These are phyloP conservation scores for Eurypyga helias DNA, from an alignment of 2,113 vertebrate genomes.

Conservation along the genomic window DNA sequence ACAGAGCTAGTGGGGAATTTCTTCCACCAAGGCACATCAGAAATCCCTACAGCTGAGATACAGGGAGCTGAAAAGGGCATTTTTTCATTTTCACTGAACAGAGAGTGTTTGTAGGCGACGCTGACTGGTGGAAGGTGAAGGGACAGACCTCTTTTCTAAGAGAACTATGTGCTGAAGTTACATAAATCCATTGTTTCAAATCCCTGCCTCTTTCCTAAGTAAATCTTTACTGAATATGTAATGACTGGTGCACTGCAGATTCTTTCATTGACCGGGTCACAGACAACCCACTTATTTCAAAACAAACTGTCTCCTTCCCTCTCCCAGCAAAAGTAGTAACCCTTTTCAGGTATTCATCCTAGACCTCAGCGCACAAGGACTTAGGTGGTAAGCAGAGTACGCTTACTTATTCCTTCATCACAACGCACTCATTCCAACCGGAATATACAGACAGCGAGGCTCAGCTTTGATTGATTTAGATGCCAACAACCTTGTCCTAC, in stretches of 20 bases:
- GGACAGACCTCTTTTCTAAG: not conserved
- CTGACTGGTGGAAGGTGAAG: not conserved
- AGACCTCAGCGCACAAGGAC: not conserved
- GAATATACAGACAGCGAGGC: not conserved
- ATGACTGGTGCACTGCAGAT: conserved; percentile 10
- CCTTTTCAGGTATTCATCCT: not conserved
- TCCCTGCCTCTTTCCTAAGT: not conserved
- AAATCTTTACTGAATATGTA: not conserved
- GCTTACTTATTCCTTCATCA: not conserved
- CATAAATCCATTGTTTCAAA: not conserved
- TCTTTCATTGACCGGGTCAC: not conserved
- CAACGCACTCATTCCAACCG: not conserved
- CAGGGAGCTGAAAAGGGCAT: not conserved
- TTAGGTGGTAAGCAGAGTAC: not conserved
- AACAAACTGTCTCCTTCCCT: not conserved
- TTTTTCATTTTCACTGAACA: not conserved
- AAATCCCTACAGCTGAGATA: not conserved
- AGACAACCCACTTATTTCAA: not conserved
- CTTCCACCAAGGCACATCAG: not conserved
- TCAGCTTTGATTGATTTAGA: not conserved
- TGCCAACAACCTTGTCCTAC: not conserved
- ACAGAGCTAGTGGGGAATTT: not conserved
- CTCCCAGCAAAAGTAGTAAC: not conserved
- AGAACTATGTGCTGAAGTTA: not conserved
- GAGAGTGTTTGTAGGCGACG: not conserved